These are phyloP conservation scores for Allobates femoralis DNA, from an alignment of 2,797 vertebrate species.

Conservation along the genomic window DNA sequence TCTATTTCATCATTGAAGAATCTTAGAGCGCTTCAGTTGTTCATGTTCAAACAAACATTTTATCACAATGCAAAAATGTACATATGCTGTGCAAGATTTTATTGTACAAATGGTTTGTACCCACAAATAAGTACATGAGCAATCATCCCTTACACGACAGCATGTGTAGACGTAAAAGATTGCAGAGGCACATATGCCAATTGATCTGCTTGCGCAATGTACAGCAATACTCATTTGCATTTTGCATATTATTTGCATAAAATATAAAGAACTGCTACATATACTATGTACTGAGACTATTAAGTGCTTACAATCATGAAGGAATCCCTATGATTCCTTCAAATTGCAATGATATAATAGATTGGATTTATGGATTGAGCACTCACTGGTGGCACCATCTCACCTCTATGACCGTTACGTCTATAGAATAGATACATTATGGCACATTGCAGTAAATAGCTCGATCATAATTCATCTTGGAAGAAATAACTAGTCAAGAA, in stretches of 20 bases:
- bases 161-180: too few species aligned
- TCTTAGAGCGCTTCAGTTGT: background rate
- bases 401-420: too few species aligned
- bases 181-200: background rate
- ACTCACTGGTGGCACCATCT: background rate
- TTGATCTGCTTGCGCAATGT: background rate
- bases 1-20: background rate
- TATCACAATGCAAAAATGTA: background rate
- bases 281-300: background rate
- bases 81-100: background rate
- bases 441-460: slow-evolving; percentile 25
- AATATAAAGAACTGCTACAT: background rate
- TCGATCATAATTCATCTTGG: slow-evolving; percentile 24
- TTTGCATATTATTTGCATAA: background rate
- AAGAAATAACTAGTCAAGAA: slow-evolving; percentile 39
- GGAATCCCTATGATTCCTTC: background rate
- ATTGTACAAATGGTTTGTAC: background rate
- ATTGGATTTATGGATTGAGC: background rate
- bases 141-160: background rate
- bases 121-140: background rate
- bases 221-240: background rate
- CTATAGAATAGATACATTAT: slow-evolving; percentile 23
- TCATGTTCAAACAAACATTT: background rate
- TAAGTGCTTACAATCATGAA: background rate
- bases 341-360: background rate